These are phyloP conservation scores for Megaustenia siamemsis DNA, from an alignment of 2,888 invertebrate species.

Conservation along the genomic window DNA sequence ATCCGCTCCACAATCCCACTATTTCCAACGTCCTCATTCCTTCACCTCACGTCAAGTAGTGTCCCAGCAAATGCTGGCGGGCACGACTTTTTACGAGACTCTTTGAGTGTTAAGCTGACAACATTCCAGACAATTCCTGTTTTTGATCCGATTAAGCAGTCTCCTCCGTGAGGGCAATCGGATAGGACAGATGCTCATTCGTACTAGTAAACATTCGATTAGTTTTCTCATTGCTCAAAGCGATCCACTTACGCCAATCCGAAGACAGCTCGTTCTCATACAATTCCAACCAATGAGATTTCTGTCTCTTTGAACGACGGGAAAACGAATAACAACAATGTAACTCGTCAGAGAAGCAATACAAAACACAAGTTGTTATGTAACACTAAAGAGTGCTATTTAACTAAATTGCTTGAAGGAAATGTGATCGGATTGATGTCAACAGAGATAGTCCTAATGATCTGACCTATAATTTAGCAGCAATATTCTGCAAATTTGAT, in stretches of 20 bases:
- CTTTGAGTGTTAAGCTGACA: slow-evolving; percentile 36
- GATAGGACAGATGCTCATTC: slow-evolving; percentile 17
- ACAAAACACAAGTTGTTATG: background rate
- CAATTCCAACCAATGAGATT: background rate
- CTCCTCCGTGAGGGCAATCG: slow-evolving; percentile 25
- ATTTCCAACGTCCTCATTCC: slow-evolving; percentile 11
- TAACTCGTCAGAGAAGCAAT: background rate
- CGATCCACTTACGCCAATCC: slow-evolving; percentile 21
- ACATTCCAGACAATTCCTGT: slow-evolving; percentile 48
- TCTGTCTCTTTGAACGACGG: background rate
- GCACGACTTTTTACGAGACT: slow-evolving; percentile 36
- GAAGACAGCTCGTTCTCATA: background rate
- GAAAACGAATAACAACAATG: background rate
- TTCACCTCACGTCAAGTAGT: slow-evolving; percentile 17
- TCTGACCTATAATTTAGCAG: too few relatives aligned
- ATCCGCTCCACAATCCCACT: background rate
- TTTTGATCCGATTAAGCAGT: slow-evolving; percentile 45
- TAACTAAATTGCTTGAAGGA: background rate
- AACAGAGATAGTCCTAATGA: too few relatives aligned
- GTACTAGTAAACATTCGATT: slow-evolving; percentile 28
- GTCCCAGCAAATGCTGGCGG: slow-evolving; percentile 36
- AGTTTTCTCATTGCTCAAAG: background rate
- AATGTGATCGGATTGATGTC: background rate
- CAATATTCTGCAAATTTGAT: too few relatives aligned
- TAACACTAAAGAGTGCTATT: background rate